Conservation (phyloP, 2,113 vertebrate genomes). For the Xiphophorus maculatus region DNA sequence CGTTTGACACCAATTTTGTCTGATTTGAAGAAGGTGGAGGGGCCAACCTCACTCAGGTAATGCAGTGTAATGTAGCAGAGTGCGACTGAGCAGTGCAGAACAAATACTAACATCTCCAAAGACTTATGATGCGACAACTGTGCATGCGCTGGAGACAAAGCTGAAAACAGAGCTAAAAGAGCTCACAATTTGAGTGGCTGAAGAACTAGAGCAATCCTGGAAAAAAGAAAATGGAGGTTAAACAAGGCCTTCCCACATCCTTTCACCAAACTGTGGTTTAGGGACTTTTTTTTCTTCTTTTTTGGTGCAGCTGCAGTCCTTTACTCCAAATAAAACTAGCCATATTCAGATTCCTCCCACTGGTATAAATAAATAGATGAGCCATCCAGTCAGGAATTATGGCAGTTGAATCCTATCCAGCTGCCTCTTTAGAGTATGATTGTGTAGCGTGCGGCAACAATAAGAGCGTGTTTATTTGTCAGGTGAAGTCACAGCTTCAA, state of each 20-base stretch:
- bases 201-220: background rate
- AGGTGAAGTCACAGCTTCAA: conserved; percentile 33
- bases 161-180: background rate
- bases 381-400: conserved; percentile 10
- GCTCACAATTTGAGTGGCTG: no score
- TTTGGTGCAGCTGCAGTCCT: conserved; percentile 48
- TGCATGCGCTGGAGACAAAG: background rate
- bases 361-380: conserved; percentile 45
- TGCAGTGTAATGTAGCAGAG: no score
- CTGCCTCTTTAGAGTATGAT: conserved; percentile 29
- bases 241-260: background rate
- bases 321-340: conserved; percentile 80
- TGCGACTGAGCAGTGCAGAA: background rate
- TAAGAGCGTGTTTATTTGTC: conserved; percentile 9
- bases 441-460: background rate
- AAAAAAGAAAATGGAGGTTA: background rate
- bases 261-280: background rate
- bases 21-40: no score
- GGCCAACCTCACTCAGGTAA: no score
- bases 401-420: conserved; percentile 54
- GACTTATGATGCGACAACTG: background rate
- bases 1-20: no score
- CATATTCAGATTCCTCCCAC: conserved; percentile 65
- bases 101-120: background rate
- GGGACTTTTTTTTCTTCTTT: background rate